Percentiles rank a stretch among this genome's conserved stretches.
These are phyloP conservation scores for Selenia dentaria DNA, from an alignment of 2,888 invertebrate species.

Conservation along the genomic window DNA sequence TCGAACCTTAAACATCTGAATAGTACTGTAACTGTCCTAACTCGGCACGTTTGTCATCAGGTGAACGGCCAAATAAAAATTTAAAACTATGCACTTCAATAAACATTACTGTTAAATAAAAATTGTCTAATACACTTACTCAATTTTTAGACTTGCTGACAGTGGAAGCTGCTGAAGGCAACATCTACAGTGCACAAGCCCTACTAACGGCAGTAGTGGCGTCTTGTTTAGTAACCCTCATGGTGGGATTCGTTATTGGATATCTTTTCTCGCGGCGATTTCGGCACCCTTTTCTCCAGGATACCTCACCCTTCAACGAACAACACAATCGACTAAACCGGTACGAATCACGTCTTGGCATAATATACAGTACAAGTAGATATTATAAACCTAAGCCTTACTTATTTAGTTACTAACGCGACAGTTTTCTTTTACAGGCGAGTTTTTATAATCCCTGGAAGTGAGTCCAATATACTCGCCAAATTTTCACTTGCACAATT, in stretches of 20 bases:
- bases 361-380: too few species aligned
- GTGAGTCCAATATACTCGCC: slow-evolving; percentile 44
- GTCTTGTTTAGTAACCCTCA: slow-evolving; percentile 91
- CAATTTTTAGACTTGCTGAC: slow-evolving; percentile 73
- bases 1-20: too few species aligned
- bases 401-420: too few species aligned
- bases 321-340: slow-evolving; percentile 91
- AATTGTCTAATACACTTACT: too few species aligned
- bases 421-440: slow-evolving; percentile 58
- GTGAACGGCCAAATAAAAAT: too few species aligned
- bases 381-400: too few species aligned
- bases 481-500: slow-evolving; percentile 10
- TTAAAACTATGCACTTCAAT: too few species aligned
- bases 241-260: slow-evolving; percentile 93
- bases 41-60: too few species aligned
- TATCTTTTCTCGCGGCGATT: slow-evolving; percentile 92
- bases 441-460: slow-evolving; percentile 60
- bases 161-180: slow-evolving; percentile 85
- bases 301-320: slow-evolving; percentile 90
- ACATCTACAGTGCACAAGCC: slow-evolving; percentile 92
- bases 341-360: slow-evolving; percentile 67
- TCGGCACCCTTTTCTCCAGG: slow-evolving; percentile 88
- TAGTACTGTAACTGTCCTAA: too few species aligned
- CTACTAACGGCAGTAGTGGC: slow-evolving; percentile 92
- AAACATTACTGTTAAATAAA: too few species aligned